A percentile compares a stretch with the other conserved stretches of the same genome.
Evolutionary conservation across 2,113 vertebrate genomes (phyloP).

Genomic region (Chionodraco myersi): DNA sequence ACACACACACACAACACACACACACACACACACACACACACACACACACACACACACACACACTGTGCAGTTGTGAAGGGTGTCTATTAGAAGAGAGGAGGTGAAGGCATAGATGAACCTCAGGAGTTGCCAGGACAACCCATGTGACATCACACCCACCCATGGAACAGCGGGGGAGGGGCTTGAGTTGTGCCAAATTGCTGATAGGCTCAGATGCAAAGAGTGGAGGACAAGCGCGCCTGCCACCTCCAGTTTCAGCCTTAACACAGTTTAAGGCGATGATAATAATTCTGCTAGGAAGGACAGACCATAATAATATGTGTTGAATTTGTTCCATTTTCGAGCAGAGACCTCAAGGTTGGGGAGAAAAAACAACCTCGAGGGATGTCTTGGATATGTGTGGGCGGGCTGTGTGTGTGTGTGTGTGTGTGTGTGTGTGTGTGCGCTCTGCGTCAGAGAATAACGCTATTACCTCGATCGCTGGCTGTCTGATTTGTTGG

Average conservation of each 20-base stretch:
- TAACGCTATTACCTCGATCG: constrained; percentile 59
- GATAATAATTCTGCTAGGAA: constrained; percentile 7
- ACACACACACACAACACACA: constrained; percentile 1
- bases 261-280: constrained; percentile 30
- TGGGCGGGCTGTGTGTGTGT: constrained; percentile 9
- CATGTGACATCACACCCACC: constrained; percentile 74
- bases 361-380: constrained; percentile 5
- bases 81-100: constrained; percentile 47
- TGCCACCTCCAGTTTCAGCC: constrained; percentile 15
- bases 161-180: constrained; percentile 51
- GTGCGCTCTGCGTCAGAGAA: constrained; percentile 22
- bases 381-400: constrained; percentile 26
- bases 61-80: constrained; percentile 20
- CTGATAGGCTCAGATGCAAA: constrained; percentile 56
- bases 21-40: no score
- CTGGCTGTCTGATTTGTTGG: constrained; percentile 78
- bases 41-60: background rate
- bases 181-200: constrained; percentile 39
- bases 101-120: constrained; percentile 65
- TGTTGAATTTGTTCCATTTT: constrained; percentile 13
- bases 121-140: constrained; percentile 77
- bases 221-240: constrained; percentile 20
- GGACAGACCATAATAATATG: constrained; percentile 2
- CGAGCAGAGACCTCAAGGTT: background rate
- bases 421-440: constrained; percentile 1